Evolutionary conservation across 2,797 vertebrate genomes (phyloP), one percentile per base, ranked within the genome.

Genomic region (Serranus cabrilla): DNA sequence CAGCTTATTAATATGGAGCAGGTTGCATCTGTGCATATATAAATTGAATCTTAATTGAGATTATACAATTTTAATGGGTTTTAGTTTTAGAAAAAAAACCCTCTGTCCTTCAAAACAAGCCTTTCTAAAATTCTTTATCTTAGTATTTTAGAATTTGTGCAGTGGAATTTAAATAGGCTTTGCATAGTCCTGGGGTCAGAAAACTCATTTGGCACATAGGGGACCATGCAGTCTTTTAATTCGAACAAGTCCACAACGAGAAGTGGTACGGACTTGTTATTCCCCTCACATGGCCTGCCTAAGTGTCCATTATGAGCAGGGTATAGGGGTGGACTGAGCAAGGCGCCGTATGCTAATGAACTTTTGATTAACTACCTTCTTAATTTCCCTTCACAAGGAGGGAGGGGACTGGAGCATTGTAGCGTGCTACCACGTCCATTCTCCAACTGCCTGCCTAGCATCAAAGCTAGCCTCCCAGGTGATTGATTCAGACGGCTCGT

Each of bases 341-440:
- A 77, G 66, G 82, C 46, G 75, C 65, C 58, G 85, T 93, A 94
- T 94, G 93, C 85, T 93, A 95, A 95, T 94, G 87, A 81, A 78
- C 76, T 76, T 92, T 92, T 95, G 93, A 95, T 95, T 91, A 95
- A 95, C 92, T 93, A 90, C 91, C 89, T 87, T 78, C 82, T 89
- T 93, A 93, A 93, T 93, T 91, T 89, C 76, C 83, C 86, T 84
- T 84, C 87, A 86, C 81, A 82, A 82, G 77, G 75, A 87, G 78
- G 90, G 91, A 83, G 80, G 84, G 65, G 74, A 84, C 51, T 51
- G 80, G 52, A 71, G 74, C 76, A 71, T 82, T 82, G 86, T 74
- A 34, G 65, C 69, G 20, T 50, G 11, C 59, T 82, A 63, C 67
- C 71, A 56, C 9, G n/a, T 87, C 73, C 76, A 73, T 74, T 72